Percentiles rank a stretch among this genome's conserved stretches.
Evolutionary conservation across 1,140 invertebrate genomes (phyloP).

Genomic region (Cotesia vestalis): DNA sequence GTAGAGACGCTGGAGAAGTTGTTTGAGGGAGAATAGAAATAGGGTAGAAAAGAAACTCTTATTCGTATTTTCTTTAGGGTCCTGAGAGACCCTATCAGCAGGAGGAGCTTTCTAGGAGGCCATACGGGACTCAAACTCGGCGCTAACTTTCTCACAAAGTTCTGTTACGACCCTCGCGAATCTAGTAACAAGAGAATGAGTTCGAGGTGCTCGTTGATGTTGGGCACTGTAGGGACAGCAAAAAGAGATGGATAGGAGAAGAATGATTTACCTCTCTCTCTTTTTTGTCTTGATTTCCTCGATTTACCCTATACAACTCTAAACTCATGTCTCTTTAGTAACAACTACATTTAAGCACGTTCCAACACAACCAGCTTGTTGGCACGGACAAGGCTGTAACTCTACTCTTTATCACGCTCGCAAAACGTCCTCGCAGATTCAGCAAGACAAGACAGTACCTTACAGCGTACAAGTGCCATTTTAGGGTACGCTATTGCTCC

Average conservation of each 20-base stretch:
- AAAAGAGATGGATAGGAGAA: neutral
- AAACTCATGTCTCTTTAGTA: constrained; percentile 9
- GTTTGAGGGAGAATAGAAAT: constrained; percentile 1
- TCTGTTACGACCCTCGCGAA: constrained; percentile 37
- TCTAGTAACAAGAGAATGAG: constrained; percentile 16
- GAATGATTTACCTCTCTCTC: neutral
- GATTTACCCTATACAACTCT: constrained; percentile 11
- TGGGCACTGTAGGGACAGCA: neutral
- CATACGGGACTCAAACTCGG: constrained; percentile 38
- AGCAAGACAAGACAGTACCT: constrained; percentile 16
- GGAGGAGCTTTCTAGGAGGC: constrained; percentile 18
- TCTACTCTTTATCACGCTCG: constrained; percentile 14
- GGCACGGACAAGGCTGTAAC: constrained; percentile 11
- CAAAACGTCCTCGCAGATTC: constrained; percentile 27
- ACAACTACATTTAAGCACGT: neutral
- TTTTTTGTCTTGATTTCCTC: neutral
- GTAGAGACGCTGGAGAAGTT: neutral
- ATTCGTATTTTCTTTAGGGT: constrained; percentile 33
- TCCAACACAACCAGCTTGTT: neutral
- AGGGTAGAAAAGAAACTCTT: constrained; percentile 20
- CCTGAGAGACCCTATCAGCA: constrained; percentile 30
- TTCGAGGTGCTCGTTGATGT: too few species aligned
- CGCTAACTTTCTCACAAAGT: constrained; percentile 40
- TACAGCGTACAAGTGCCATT: constrained; percentile 25
- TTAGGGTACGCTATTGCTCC: constrained; percentile 14